Evolutionary conservation across 2,888 invertebrate genomes (phyloP).

Genomic region (Drosophila tripunctata): DNA sequence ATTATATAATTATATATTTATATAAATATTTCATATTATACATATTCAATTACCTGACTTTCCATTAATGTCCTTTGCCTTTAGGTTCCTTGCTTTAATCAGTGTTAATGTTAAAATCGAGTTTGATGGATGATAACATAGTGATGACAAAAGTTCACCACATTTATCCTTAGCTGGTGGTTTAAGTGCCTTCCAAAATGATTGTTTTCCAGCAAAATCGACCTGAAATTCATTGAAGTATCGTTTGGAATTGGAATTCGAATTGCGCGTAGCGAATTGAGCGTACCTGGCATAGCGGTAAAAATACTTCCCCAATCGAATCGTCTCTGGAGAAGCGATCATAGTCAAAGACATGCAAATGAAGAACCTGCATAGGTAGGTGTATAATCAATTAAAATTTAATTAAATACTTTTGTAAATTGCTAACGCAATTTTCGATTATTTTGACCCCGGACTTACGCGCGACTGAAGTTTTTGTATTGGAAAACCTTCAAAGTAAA

Average conservation of each 20-base stretch:
- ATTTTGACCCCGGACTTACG: conserved; percentile 85
- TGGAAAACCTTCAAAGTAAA: conserved; percentile 97
- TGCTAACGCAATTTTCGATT: too few relatives aligned
- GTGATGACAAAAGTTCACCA: conserved; percentile 94
- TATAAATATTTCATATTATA: too few relatives aligned
- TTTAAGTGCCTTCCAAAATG: conserved; percentile 97
- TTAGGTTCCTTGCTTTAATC: conserved; percentile 96
- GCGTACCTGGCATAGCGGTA: conserved; percentile 94
- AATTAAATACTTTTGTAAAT: not conserved
- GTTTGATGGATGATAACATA: conserved; percentile 98
- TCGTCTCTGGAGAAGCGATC: conserved; percentile 97
- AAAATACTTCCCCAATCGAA: conserved; percentile 96
- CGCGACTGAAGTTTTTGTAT: conserved; percentile 96
- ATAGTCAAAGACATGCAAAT: conserved; percentile 97
- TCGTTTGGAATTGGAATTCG: not conserved
- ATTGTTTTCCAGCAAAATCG: conserved; percentile 95
- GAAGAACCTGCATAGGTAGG: conserved; percentile 87
- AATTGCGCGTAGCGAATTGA: not conserved
- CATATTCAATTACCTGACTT: conserved; percentile 89
- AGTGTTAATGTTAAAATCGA: conserved; percentile 95
- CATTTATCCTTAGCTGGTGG: conserved; percentile 97
- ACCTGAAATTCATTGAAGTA: conserved; percentile 12
- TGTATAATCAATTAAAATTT: not conserved
- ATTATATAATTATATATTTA: too few relatives aligned
- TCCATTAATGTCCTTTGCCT: conserved; percentile 98